A percentile compares a stretch with the other conserved stretches of the same genome.
These are phyloP conservation scores for Philotrypesis tridentata DNA, from an alignment of 1,140 invertebrate genomes.

Conservation along the genomic window DNA sequence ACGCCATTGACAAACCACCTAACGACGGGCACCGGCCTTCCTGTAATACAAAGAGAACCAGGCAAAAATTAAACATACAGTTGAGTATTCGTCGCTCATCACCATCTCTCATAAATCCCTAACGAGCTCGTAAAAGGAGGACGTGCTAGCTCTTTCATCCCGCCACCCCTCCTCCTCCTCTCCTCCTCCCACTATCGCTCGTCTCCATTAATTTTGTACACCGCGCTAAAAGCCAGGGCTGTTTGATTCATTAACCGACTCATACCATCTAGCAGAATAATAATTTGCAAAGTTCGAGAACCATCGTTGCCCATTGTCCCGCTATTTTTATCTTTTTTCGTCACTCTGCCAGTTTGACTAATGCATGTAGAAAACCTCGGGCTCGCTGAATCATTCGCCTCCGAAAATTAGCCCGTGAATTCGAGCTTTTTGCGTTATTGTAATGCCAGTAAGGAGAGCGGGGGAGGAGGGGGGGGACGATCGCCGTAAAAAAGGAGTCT, in stretches of 20 bases:
- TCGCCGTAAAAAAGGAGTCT: not conserved
- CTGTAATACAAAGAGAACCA: constrained; percentile 63
- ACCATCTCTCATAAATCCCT: not conserved
- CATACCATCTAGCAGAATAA: not conserved
- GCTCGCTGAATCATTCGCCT: not conserved
- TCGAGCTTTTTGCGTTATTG: not conserved
- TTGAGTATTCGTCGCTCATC: not conserved
- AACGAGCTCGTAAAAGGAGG: constrained; percentile 7
- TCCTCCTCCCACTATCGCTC: no score
- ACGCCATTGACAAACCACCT: constrained; percentile 83
- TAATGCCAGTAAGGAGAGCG: no score
- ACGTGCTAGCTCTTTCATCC: not conserved
- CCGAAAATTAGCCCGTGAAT: not conserved
- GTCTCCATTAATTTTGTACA: constrained; percentile 4
- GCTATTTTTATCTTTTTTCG: no score
- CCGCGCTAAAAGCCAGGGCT: not conserved
- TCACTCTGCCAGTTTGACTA: not conserved
- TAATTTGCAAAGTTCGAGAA: constrained; percentile 6
- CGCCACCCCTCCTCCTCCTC: no score
- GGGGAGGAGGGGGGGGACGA: no score
- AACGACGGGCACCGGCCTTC: constrained; percentile 74
- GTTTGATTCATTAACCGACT: constrained; percentile 4
- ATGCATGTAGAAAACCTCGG: not conserved
- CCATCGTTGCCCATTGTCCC: no score
- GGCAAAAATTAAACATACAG: constrained; percentile 18